Percentiles rank a stretch among this genome's conserved stretches.
Evolutionary conservation across 2,113 vertebrate species (phyloP).

Genomic region (Pelecanus crispus): DNA sequence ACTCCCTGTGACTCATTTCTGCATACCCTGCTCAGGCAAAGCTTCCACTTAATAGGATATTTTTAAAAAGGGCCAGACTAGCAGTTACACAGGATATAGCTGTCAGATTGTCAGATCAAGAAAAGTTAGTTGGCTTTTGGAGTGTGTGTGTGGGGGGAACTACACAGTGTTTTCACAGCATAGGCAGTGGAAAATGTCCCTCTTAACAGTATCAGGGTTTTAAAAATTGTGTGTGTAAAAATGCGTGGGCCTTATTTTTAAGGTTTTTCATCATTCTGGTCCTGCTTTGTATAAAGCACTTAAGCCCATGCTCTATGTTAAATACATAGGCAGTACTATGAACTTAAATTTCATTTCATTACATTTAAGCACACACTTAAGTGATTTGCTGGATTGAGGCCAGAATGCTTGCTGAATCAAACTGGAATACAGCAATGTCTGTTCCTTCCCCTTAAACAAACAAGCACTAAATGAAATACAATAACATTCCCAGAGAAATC

Average conservation of each 20-base stretch:
- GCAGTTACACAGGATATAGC: constrained; percentile 52
- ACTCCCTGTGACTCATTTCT: constrained; percentile 53
- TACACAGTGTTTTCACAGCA: neutral
- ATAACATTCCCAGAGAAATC: constrained; percentile 58
- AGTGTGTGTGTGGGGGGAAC: neutral
- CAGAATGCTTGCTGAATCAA: constrained; percentile 40
- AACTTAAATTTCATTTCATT: constrained; percentile 41
- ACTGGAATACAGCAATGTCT: constrained; percentile 37
- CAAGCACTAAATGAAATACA: constrained; percentile 47
- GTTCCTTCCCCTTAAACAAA: constrained; percentile 44
- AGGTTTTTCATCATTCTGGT: neutral
- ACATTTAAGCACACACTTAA: constrained; percentile 4
- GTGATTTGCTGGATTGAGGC: constrained; percentile 36
- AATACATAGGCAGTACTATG: neutral
- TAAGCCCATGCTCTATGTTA: neutral
- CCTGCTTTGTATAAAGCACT: neutral
- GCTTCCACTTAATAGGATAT: constrained; percentile 39
- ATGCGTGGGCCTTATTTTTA: neutral
- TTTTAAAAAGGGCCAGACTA: constrained; percentile 37
- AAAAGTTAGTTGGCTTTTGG: neutral
- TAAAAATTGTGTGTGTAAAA: neutral
- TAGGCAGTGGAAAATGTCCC: constrained; percentile 45
- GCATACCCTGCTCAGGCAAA: constrained; percentile 53
- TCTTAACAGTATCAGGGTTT: neutral
- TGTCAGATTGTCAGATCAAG: constrained; percentile 39